Conservation (phyloP, 2,113 vertebrate species). For the Halichoerus grypus region DNA sequence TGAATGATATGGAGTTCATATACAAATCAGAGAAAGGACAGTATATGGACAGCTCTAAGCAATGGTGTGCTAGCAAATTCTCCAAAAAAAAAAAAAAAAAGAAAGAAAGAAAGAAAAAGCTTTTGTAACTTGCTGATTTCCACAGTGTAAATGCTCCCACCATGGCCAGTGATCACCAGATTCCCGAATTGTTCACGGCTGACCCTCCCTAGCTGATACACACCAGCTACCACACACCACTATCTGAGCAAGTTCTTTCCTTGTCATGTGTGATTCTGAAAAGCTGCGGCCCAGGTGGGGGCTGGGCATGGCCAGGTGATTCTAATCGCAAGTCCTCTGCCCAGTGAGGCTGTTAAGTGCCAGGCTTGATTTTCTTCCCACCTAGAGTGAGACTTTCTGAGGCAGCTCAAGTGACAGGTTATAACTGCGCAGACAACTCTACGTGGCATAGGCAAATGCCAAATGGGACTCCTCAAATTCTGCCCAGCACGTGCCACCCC, state of each 20-base stretch:
- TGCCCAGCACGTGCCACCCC: background rate
- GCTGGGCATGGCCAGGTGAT: background rate
- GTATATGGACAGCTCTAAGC: background rate
- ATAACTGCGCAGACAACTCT: background rate
- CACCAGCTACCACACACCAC: rapidly evolving
- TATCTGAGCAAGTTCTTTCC: background rate
- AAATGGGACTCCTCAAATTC: background rate
- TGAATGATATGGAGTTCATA: conserved; percentile 69
- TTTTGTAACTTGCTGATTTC: conserved; percentile 24
- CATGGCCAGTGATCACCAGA: no score
- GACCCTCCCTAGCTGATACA: background rate
- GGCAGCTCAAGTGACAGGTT: background rate
- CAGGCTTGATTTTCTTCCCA: background rate
- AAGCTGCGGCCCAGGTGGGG: background rate
- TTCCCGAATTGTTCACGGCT: background rate
- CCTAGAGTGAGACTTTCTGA: background rate
- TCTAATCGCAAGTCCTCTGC: conserved; percentile 44
- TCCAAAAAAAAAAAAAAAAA: background rate
- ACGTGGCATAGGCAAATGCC: background rate
- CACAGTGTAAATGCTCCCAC: background rate
- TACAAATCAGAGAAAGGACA: conserved; percentile 23
- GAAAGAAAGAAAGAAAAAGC: background rate
- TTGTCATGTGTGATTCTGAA: background rate
- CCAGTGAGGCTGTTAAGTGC: background rate
- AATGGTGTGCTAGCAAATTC: background rate